Conservation (phyloP, 2,888 invertebrate genomes). For the Leptinotarsa peninsularis region DNA sequence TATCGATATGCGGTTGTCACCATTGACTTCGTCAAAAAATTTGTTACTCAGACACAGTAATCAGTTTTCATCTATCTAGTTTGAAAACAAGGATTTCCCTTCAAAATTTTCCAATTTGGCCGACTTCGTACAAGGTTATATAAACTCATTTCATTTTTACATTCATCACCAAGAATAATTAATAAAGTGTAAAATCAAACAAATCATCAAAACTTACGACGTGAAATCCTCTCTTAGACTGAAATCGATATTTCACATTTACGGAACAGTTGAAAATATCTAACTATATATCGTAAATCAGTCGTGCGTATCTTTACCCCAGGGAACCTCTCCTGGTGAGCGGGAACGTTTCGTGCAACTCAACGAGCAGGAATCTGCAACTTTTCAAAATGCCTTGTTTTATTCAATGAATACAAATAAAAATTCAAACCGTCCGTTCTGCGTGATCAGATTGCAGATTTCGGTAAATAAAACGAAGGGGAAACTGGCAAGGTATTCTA, state of each 20-base stretch:
- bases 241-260: background rate
- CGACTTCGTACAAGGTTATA: too few relatives aligned
- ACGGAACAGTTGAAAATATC: conserved; percentile 13
- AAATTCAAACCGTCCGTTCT: conserved; percentile 25
- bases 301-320: conserved; percentile 21
- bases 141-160: too few relatives aligned
- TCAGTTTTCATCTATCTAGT: too few relatives aligned
- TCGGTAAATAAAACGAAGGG: conserved; percentile 7
- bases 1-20: too few relatives aligned
- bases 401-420: conserved; percentile 35
- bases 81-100: too few relatives aligned
- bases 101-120: too few relatives aligned
- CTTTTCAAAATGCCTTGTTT: conserved; percentile 28
- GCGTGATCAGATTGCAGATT: conserved; percentile 21
- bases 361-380: conserved; percentile 33
- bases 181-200: background rate
- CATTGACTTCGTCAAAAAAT: too few relatives aligned
- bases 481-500: background rate
- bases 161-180: too few relatives aligned
- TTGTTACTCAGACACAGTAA: too few relatives aligned
- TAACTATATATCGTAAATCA: conserved; percentile 22
- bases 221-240: background rate
- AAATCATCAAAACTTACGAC: background rate
- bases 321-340: conserved; percentile 19
- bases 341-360: conserved; percentile 24